phyloP scores from a whole-genome alignment of 2,888 invertebrate genomes.

The Polyploca ridens region DNA sequence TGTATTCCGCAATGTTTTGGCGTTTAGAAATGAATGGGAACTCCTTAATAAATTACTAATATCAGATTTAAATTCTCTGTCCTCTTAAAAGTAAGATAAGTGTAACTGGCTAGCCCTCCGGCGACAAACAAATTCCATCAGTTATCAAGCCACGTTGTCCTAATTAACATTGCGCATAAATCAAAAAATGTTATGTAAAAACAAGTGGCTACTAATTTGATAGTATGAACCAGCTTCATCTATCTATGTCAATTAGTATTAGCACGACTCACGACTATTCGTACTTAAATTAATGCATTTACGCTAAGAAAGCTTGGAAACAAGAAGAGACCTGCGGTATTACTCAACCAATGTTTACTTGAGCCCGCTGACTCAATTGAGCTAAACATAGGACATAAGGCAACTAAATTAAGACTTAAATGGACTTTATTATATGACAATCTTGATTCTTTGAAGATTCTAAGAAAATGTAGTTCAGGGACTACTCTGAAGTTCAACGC shows the following conservation, averaged over 20 bases:
- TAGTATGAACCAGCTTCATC: constrained; percentile 49
- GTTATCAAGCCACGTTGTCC: constrained; percentile 3
- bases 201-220: constrained; percentile 36
- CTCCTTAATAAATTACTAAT: neutral
- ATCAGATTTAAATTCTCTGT: neutral
- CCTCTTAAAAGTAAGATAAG: neutral
- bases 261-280: constrained; percentile 53
- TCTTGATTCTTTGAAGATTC: constrained; percentile 12
- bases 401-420: constrained; percentile 39
- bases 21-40: no score
- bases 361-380: constrained; percentile 52
- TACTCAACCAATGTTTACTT: constrained; percentile 65
- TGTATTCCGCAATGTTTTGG: no score
- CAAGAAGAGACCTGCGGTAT: constrained; percentile 43
- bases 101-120: neutral
- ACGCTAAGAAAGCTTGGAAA: constrained; percentile 55
- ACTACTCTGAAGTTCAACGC: neutral
- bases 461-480: constrained; percentile 1
- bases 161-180: neutral
- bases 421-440: constrained; percentile 26
- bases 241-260: constrained; percentile 72
- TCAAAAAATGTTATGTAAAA: constrained; percentile 15
- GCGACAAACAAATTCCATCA: constrained; percentile 4
- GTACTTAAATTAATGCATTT: constrained; percentile 58
- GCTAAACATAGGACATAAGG: constrained; percentile 50